Evolutionary conservation across 2,888 invertebrate genomes (phyloP), one percentile per base, ranked within the genome.

Genomic region (Exocentrus adspersus): DNA sequence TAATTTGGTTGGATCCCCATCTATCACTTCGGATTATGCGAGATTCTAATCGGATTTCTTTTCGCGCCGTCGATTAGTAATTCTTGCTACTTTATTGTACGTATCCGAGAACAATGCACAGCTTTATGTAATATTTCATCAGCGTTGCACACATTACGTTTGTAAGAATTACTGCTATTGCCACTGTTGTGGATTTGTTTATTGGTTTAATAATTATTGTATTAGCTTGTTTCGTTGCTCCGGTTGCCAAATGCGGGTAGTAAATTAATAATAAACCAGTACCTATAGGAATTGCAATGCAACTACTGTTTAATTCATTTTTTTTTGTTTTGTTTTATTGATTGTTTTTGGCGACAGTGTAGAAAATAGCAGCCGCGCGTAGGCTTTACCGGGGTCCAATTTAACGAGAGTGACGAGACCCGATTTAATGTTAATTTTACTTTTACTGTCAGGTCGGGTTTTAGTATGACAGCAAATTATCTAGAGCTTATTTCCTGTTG

Each of bases 1-100:
- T 53, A 53, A 53, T 17, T 48, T 53, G 21, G 19, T 53, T 41
- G 24, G 53, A 53, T 21, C 14, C 3, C 41, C 30, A 53, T 53
- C 21, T 53, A 53, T 53, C 53, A 21, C 53, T 12, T 2, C 14
- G 41, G 21, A 41, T 53, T 41, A 53, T 42, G 53, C 53, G 21
- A 53, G 53, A 53, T 53, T 42, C 24, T 10, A 41, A 41, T 48
- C 48, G 12, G 53, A 41, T 53, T 53, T 42, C 32, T 41, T 53
- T 53, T 48, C 48, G 10, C 48, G 48, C 41, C 12, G 19, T 37
- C 12, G 12, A 2, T 14, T 51, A 51, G 10, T 32, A 51, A 53
- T 17, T 5, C 12, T 12, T 5, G 37, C n/a, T 41, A 41, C 20
- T 53, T 37, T 19, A 20, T 52, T 53, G 41, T 53, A 24, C 37